Evolutionary conservation across 2,888 invertebrate genomes (phyloP).

Genomic region (Argyresthia goedartella): DNA sequence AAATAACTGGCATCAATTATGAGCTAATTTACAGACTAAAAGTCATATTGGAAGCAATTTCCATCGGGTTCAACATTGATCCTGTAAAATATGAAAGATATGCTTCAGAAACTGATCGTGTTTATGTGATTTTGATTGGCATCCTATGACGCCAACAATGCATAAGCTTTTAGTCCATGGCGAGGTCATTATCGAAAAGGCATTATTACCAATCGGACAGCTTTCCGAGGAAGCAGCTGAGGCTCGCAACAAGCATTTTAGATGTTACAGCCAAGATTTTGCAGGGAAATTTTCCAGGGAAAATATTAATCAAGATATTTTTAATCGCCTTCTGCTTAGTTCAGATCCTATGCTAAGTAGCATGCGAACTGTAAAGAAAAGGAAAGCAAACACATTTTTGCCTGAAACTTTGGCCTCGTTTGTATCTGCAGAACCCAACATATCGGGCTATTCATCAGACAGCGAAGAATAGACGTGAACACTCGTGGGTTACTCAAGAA

Average conservation of each 20-base stretch:
- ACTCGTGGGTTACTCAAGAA: background rate
- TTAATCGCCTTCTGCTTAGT: slow-evolving; percentile 12
- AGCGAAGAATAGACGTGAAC: background rate
- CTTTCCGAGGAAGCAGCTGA: slow-evolving; percentile 25
- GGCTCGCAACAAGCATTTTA: slow-evolving; percentile 23
- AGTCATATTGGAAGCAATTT: slow-evolving; percentile 17
- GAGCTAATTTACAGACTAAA: slow-evolving; percentile 18
- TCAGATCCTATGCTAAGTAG: slow-evolving; percentile 11
- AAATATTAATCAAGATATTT: slow-evolving; percentile 11
- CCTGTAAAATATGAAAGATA: slow-evolving; percentile 5
- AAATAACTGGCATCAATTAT: slow-evolving; percentile 23
- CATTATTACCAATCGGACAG: slow-evolving; percentile 21
- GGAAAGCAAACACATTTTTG: slow-evolving; percentile 9
- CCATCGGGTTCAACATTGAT: slow-evolving; percentile 7
- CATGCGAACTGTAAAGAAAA: slow-evolving; percentile 7
- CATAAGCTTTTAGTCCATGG: slow-evolving; percentile 22
- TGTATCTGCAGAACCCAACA: slow-evolving; percentile 1
- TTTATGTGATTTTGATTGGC: slow-evolving; percentile 9
- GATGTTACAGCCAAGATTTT: slow-evolving; percentile 15
- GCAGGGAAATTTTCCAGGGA: slow-evolving; percentile 17
- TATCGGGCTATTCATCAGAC: background rate
- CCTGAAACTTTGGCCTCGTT: background rate
- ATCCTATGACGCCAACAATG: slow-evolving; percentile 20
- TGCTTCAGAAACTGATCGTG: slow-evolving; percentile 1
- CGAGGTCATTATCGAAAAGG: slow-evolving; percentile 15